These are phyloP conservation scores for Eupithecia tripunctaria DNA, from an alignment of 2,888 invertebrate genomes.

Conservation along the genomic window DNA sequence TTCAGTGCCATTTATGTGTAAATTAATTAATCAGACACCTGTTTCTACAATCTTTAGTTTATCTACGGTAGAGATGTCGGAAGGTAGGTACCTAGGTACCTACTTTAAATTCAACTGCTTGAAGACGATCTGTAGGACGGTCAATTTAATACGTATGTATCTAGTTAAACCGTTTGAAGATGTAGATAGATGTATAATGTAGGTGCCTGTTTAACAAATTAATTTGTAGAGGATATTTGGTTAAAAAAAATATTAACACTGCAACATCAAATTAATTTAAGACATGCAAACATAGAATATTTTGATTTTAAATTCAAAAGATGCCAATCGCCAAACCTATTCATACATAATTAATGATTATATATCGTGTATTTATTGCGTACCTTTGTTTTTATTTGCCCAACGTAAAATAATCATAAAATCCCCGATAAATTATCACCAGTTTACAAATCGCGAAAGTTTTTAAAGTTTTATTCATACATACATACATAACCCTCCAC, in stretches of 20 bases:
- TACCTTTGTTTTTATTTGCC: no score
- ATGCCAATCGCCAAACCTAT: not conserved
- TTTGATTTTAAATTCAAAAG: not conserved
- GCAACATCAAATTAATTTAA: not conserved
- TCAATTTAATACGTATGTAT: not conserved
- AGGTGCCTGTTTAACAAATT: no score
- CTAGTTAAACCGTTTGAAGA: no score
- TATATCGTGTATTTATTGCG: no score
- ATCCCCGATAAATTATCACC: no score
- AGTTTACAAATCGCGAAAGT: no score
- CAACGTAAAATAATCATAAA: no score
- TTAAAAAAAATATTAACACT: not conserved
- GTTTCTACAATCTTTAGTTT: not conserved
- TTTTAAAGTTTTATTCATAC: no score
- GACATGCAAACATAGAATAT: not conserved
- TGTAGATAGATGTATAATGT: no score
- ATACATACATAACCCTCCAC: no score
- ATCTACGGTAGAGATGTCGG: not conserved
- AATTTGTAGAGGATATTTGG: not conserved
- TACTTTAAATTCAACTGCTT: not conserved
- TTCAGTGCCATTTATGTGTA: constrained; percentile 2
- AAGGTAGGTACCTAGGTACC: no score
- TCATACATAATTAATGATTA: no score
- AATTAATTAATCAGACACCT: constrained; percentile 18
- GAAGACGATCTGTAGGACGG: not conserved